Conservation (phyloP, 2,113 vertebrate genomes). For the Odocoileus virginianus region DNA sequence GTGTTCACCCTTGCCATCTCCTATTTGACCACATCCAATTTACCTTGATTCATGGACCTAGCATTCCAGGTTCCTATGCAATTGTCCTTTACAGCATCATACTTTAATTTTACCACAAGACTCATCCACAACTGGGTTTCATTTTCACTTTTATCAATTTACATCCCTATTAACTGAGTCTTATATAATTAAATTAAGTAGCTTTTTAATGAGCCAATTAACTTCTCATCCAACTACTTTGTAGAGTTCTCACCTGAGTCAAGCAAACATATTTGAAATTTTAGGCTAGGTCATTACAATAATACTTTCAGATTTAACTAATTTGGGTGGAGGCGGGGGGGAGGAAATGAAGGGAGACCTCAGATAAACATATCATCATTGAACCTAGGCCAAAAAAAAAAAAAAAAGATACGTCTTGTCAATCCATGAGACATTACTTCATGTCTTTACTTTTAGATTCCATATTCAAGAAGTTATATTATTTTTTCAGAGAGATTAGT, state of each 20-base stretch:
- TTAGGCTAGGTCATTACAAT: not conserved
- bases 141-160: not conserved
- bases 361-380: not conserved
- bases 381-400: not conserved
- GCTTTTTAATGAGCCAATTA: constrained; percentile 27
- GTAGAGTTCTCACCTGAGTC: constrained; percentile 3
- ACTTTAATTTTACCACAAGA: not conserved
- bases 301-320: not conserved
- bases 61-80: not conserved
- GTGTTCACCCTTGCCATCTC: not conserved
- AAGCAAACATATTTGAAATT: constrained; percentile 9
- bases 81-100: not conserved
- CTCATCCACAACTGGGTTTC: not conserved
- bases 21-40: not conserved
- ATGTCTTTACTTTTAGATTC: not conserved
- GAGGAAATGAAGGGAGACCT: not conserved
- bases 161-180: constrained; percentile 9
- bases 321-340: not conserved
- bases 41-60: not conserved
- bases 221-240: constrained; percentile 20
- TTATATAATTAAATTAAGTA: constrained; percentile 40
- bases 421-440: not conserved
- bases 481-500: constrained; percentile 13
- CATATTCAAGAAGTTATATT: not conserved
- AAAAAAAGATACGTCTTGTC: not conserved